Evolutionary conservation across 1,140 invertebrate species (phyloP).

Genomic region (Anastrepha obliqua): DNA sequence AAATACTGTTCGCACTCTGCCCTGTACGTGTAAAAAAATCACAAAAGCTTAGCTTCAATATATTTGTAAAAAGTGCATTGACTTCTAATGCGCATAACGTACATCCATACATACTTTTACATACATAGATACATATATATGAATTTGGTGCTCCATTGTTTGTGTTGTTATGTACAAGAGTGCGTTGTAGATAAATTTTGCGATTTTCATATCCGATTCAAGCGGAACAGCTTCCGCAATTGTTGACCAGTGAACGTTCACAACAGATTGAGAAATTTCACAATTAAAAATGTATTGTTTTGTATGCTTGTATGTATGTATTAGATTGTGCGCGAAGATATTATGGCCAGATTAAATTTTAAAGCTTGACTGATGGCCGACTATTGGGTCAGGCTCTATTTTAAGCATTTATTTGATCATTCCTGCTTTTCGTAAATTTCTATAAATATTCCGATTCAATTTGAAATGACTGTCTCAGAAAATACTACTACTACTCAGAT

Average conservation of each 20-base stretch:
- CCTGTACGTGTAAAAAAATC: background rate
- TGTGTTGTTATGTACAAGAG: background rate
- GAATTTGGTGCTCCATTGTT: no score
- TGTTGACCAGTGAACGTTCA: background rate
- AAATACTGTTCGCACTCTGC: background rate
- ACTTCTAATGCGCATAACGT: background rate
- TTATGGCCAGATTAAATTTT: background rate
- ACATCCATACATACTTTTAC: background rate
- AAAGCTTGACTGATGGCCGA: background rate
- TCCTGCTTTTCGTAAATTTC: no score
- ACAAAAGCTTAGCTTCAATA: background rate
- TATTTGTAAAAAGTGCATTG: constrained; percentile 11
- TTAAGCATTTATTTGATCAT: no score
- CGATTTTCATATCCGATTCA: background rate
- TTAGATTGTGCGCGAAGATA: background rate
- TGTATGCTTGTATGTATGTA: background rate
- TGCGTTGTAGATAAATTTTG: background rate
- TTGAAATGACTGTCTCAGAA: no score
- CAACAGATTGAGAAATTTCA: background rate
- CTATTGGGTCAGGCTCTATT: background rate
- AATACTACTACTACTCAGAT: no score
- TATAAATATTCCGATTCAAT: no score
- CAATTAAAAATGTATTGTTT: background rate
- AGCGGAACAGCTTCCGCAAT: background rate
- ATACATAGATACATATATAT: no score